Conservation (phyloP, 2,113 vertebrate genomes). For the Corythornis cristatus region DNA sequence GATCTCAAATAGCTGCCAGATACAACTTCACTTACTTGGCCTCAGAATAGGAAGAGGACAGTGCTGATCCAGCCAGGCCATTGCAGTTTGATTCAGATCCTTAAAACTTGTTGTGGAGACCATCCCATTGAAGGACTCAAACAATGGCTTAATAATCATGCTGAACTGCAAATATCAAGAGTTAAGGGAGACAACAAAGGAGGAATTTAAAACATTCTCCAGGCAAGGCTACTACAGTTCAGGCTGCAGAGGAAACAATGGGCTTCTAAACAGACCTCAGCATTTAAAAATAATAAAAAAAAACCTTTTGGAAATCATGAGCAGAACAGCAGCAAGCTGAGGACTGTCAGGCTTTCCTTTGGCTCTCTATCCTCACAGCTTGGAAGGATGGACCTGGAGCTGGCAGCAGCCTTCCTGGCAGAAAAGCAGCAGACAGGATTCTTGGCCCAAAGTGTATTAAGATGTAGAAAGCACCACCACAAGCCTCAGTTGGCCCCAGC, state of each 20-base stretch:
- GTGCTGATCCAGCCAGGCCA: conserved; percentile 91
- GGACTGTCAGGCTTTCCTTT: not conserved
- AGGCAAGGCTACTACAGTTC: not conserved
- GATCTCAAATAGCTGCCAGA: not conserved
- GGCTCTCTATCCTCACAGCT: not conserved
- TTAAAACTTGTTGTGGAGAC: conserved; percentile 88
- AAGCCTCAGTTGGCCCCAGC: not conserved
- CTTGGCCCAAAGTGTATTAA: not conserved
- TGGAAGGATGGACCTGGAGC: not conserved
- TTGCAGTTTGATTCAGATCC: conserved; percentile 85
- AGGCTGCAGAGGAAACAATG: not conserved
- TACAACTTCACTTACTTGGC: conserved; percentile 86
- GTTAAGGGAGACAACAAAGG: conserved; percentile 76
- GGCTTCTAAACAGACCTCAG: not conserved
- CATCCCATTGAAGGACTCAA: conserved; percentile 91
- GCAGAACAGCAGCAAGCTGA: not conserved
- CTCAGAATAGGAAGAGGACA: conserved; percentile 90
- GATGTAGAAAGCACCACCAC: not conserved
- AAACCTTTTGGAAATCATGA: not conserved
- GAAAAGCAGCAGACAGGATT: not conserved
- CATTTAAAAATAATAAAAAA: not conserved
- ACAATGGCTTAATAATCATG: conserved; percentile 93
- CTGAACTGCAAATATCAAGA: conserved; percentile 83
- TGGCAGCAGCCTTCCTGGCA: not conserved
- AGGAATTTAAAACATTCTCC: not conserved